These are phyloP conservation scores for Semaprochilodus insignis DNA, from an alignment of 2,797 vertebrate species.

Conservation along the genomic window DNA sequence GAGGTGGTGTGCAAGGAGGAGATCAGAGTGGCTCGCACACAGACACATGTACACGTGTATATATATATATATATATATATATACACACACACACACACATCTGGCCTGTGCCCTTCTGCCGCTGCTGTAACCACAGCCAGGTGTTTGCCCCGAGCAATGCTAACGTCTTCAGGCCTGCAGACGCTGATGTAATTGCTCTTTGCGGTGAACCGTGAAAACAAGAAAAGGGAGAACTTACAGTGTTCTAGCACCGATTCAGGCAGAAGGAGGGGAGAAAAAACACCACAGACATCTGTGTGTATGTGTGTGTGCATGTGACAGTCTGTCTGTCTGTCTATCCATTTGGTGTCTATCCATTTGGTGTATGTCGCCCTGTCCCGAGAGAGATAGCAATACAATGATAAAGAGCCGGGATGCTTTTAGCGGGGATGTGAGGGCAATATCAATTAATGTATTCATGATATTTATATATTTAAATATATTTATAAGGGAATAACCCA, in stretches of 20 bases:
- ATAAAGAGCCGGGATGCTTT: slow-evolving; percentile 57
- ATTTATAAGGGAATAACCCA: slow-evolving; percentile 82
- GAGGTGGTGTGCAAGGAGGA: slow-evolving; percentile 29
- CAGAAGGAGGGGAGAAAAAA: slow-evolving; percentile 30
- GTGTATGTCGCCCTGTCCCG: slow-evolving; percentile 60
- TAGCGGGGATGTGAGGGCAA: slow-evolving; percentile 66
- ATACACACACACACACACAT: slow-evolving; percentile 48
- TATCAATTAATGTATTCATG: slow-evolving; percentile 82
- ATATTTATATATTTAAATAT: slow-evolving; percentile 87
- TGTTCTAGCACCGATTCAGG: slow-evolving; percentile 29
- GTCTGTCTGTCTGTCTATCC: slow-evolving; percentile 20
- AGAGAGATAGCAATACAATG: slow-evolving; percentile 62
- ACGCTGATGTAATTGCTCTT: slow-evolving; percentile 79
- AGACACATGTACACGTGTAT: slow-evolving; percentile 16
- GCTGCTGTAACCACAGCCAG: slow-evolving; percentile 72
- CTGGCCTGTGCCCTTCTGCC: slow-evolving; percentile 55
- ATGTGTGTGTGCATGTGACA: slow-evolving; percentile 34
- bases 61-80: slow-evolving; percentile 23
- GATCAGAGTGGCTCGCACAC: slow-evolving; percentile 23
- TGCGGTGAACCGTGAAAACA: slow-evolving; percentile 75
- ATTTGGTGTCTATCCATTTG: not conserved
- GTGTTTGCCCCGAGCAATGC: slow-evolving; percentile 74
- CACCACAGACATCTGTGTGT: slow-evolving; percentile 28
- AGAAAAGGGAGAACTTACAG: slow-evolving; percentile 59
- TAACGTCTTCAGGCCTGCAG: slow-evolving; percentile 72